phyloP scores from a whole-genome alignment of 2,888 invertebrate species.

The Acronicta leporina region DNA sequence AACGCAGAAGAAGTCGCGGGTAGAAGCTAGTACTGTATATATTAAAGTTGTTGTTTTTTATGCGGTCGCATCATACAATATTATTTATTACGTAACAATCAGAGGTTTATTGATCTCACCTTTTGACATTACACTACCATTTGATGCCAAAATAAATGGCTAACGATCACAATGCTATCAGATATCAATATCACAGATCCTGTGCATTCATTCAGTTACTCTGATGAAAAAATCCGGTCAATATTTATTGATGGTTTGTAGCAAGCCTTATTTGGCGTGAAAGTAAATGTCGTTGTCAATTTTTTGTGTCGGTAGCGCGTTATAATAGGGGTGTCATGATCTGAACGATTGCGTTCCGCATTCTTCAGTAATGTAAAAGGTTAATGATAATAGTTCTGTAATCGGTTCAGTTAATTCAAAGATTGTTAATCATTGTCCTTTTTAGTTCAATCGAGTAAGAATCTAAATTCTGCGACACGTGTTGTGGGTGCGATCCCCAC shows the following conservation, averaged over 20 bases:
- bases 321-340: slow-evolving; percentile 26
- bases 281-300: slow-evolving; percentile 29
- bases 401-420: background rate
- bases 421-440: background rate
- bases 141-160: slow-evolving; percentile 17
- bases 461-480: background rate
- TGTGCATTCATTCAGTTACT: slow-evolving; percentile 16
- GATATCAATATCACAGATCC: slow-evolving; percentile 32
- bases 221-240: slow-evolving; percentile 29
- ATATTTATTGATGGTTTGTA: slow-evolving; percentile 11
- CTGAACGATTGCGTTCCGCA: background rate
- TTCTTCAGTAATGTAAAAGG: background rate
- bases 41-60: too few species aligned
- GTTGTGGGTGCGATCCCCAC: too few species aligned
- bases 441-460: background rate
- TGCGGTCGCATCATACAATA: background rate
- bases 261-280: slow-evolving; percentile 49
- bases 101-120: slow-evolving; percentile 25
- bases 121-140: slow-evolving; percentile 26
- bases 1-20: too few species aligned
- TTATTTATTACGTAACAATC: slow-evolving; percentile 12
- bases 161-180: slow-evolving; percentile 25
- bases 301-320: slow-evolving; percentile 18
- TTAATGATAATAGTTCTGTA: slow-evolving; percentile 11
- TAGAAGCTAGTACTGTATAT: too few species aligned